These are phyloP conservation scores for Macroglossus sobrinus DNA, from an alignment of 2,113 vertebrate genomes.

Conservation along the genomic window DNA sequence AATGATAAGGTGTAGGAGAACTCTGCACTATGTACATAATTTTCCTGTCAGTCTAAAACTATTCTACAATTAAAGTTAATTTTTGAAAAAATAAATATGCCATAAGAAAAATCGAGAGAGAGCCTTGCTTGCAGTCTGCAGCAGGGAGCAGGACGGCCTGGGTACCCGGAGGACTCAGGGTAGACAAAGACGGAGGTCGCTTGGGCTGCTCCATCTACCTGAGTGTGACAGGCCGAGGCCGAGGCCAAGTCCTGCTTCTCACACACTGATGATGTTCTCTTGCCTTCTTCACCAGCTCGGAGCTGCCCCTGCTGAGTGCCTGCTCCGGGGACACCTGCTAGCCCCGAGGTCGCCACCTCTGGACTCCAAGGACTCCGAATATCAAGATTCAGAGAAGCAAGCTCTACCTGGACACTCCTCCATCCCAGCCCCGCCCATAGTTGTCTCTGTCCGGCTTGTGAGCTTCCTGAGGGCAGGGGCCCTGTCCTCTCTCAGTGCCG, in stretches of 20 bases:
- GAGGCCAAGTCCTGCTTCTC: background rate
- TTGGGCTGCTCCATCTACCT: background rate
- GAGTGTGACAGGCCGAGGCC: rapidly evolving
- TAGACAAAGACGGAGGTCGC: rapidly evolving
- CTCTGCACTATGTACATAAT: background rate
- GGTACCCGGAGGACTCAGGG: background rate
- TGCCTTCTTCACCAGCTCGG: background rate
- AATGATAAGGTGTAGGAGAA: background rate
- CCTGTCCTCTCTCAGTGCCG: background rate
- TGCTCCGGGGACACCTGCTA: background rate
- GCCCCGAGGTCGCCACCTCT: background rate
- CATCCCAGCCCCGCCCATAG: no score
- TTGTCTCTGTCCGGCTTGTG: background rate
- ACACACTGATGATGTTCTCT: background rate
- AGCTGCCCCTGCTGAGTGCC: rapidly evolving
- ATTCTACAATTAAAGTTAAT: background rate
- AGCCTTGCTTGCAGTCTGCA: rapidly evolving
- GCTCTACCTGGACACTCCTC: background rate
- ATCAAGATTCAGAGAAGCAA: background rate
- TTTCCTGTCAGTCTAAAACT: background rate
- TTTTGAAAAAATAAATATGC: background rate
- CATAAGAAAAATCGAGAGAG: background rate
- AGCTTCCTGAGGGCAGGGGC: background rate
- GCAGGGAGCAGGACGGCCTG: rapidly evolving
- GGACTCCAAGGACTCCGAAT: background rate